Conservation (phyloP, 2,113 vertebrate species). For the Helogale parvula region DNA sequence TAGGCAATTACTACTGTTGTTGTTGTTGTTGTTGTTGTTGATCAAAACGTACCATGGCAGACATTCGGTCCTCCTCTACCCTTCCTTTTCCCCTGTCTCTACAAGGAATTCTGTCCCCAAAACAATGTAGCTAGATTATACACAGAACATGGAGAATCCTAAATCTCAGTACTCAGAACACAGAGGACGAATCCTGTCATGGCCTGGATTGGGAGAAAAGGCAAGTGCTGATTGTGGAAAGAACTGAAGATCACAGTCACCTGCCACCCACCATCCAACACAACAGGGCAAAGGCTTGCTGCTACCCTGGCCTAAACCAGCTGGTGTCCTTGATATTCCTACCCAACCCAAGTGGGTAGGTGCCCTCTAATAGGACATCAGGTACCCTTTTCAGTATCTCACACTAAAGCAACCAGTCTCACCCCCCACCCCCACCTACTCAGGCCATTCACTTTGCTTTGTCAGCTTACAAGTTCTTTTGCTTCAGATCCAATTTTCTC, state of each 20-base stretch:
- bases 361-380: constrained; percentile 2
- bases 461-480: background rate
- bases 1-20: background rate
- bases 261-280: background rate
- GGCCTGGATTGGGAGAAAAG: background rate
- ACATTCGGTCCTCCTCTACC: background rate
- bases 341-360: background rate
- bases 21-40: background rate
- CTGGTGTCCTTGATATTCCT: background rate
- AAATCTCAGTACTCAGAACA: background rate
- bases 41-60: background rate
- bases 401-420: background rate
- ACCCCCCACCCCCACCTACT: background rate
- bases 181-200: background rate
- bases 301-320: background rate
- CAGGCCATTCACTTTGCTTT: background rate
- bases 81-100: background rate
- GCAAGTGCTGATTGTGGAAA: background rate
- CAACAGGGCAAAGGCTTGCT: background rate
- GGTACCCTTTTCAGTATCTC: background rate
- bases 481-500: background rate
- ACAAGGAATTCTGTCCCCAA: background rate
- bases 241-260: background rate
- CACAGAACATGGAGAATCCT: background rate
- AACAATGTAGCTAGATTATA: background rate